Evolutionary conservation across 1,140 invertebrate genomes (phyloP).

Genomic region (Pectinophora gossypiella): DNA sequence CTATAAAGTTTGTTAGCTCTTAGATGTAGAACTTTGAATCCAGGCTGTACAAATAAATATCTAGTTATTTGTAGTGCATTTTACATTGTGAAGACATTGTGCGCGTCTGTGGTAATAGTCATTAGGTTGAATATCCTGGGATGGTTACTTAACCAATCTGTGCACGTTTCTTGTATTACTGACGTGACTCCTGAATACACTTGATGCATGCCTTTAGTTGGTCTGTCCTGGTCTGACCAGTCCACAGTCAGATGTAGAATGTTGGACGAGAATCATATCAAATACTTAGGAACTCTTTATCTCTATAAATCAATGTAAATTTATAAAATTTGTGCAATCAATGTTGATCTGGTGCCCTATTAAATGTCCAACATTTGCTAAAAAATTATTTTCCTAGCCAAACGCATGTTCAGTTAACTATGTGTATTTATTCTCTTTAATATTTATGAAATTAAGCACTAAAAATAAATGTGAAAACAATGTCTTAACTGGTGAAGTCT

Average conservation of each 20-base stretch:
- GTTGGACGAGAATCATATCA: slow-evolving; percentile 30
- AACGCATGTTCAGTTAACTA: background rate
- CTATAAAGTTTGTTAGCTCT: slow-evolving; percentile 63
- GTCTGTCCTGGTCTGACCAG: background rate
- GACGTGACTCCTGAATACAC: slow-evolving; percentile 13
- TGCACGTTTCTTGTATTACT: slow-evolving; percentile 33
- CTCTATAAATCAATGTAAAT: slow-evolving; percentile 6
- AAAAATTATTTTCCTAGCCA: background rate
- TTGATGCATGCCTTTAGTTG: background rate
- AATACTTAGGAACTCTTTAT: slow-evolving; percentile 16
- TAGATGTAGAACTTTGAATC: slow-evolving; percentile 68
- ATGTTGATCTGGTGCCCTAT: background rate
- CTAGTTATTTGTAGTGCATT: slow-evolving; percentile 70
- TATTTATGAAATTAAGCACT: slow-evolving; percentile 15
- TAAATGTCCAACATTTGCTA: background rate
- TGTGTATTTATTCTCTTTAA: slow-evolving; percentile 4
- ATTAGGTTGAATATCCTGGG: slow-evolving; percentile 53
- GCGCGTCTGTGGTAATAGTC: slow-evolving; percentile 57
- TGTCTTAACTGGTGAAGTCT: slow-evolving; percentile 52
- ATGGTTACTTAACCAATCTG: slow-evolving; percentile 46
- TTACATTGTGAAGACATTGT: slow-evolving; percentile 62
- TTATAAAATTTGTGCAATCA: slow-evolving; percentile 1
- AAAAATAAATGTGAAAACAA: slow-evolving; percentile 37
- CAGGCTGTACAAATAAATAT: slow-evolving; percentile 68
- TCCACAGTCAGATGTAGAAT: slow-evolving; percentile 9